Conservation (phyloP, 2,797 vertebrate genomes). For the Triplophysa yarkandensis region DNA sequence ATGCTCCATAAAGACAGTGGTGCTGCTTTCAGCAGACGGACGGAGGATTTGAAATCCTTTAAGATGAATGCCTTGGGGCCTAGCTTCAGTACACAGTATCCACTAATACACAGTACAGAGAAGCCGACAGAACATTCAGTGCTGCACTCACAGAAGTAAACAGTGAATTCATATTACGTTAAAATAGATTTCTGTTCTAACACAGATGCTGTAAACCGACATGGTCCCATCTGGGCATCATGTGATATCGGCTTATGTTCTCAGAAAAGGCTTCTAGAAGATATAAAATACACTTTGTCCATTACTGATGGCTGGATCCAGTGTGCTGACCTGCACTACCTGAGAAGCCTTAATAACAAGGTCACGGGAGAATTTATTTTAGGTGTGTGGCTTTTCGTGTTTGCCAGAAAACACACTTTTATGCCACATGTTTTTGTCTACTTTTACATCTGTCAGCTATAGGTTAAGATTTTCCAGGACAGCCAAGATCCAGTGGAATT, state of each 20-base stretch:
- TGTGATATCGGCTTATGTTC: constrained; percentile 13
- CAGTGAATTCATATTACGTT: constrained; percentile 36
- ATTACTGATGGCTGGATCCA: constrained; percentile 32
- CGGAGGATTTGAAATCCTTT: constrained; percentile 48
- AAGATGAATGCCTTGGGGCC: constrained; percentile 25
- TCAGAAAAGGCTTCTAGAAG: not conserved
- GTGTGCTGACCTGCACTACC: constrained; percentile 6
- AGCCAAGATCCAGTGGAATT: constrained; percentile 62
- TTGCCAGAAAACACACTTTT: not conserved
- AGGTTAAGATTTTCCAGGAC: constrained; percentile 32
- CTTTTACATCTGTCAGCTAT: not conserved
- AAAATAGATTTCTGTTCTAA: constrained; percentile 26
- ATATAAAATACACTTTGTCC: constrained; percentile 27
- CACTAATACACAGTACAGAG: constrained; percentile 38
- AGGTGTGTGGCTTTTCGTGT: not conserved
- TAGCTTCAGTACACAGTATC: constrained; percentile 35
- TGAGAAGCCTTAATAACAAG: constrained; percentile 6
- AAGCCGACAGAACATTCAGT: constrained; percentile 19
- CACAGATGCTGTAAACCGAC: constrained; percentile 7
- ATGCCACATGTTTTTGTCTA: not conserved
- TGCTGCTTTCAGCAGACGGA: constrained; percentile 44
- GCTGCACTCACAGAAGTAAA: constrained; percentile 33
- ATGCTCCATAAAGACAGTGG: constrained; percentile 24
- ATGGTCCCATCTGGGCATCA: constrained; percentile 15
- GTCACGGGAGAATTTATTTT: constrained; percentile 13